Base-by-base conservation (phyloP, 2,888 invertebrate species). In the Sussaba pulchella region DNA sequence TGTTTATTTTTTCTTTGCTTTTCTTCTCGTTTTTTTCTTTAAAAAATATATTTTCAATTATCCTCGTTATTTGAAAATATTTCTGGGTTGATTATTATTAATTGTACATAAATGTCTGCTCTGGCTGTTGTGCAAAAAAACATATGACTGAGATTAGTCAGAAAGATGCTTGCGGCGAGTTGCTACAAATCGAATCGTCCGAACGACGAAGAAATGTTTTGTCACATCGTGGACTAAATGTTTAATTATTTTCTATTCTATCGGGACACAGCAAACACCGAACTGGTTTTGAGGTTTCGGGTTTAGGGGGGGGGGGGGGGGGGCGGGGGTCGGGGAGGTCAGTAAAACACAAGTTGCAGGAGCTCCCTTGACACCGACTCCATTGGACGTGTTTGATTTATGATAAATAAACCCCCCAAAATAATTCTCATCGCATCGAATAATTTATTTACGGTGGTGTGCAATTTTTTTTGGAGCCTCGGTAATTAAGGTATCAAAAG, bases 241-340 rank as follows among this genome's bases (percentile, higher is more conserved):
- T 85, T 85, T 85, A 87, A 87, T 82, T 87, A 85, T 87, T 31
- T 31, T 57, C 90, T 91, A 91, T 88, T 88, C 90, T 91, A 91
- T 90, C 88, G 87, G 89, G 90, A 88, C 81, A 91, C 91, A 91
- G 87, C 90, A 88, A 91, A 91, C 90, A 91, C 83, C 89, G 87
- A 89, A 85, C 87, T 89, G 88, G 88, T 88, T 87, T 84, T 81
- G 81, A 85, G 88, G 85, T 88, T 78, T 85, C 50, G 57, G 78
- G 85, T 86, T 86, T 84, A 79, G 36, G 85, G 85, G 82, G 85
- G 87, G 84, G 31, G 54, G 26, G 14, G 8, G 31, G 31, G 54
- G 26, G 31, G 17, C 8, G 39, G 85, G 85, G 82, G 85, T 86
- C 83, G 31, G 31, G 26, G 31, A 14, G n/a, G 88, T 86, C 81